Base-by-base conservation (phyloP, 2,113 vertebrate genomes). In the Clarias gariepinus region DNA sequence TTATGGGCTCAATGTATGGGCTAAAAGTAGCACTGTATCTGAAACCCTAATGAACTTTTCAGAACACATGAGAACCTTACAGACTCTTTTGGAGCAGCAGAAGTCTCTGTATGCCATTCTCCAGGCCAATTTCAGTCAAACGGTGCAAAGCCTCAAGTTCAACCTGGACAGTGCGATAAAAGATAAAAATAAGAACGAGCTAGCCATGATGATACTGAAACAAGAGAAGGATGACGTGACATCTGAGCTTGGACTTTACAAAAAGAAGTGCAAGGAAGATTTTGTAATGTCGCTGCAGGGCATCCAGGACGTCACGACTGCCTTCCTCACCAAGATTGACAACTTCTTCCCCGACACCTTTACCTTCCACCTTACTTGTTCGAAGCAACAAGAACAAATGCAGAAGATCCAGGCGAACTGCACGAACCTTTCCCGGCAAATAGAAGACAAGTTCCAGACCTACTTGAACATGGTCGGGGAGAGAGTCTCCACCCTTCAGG, bases 341-440 rank as follows among this genome's bases (percentile, higher is more conserved):
- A 93, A 71, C 87, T 81, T 94, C 91, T 94, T 95, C 71, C 91
- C 93, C 6, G 88, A 93, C 73, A 89, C 92, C 79, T 21, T 91
- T 87, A 94, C 93, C 85, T 96, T 96, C 87, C 93, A 95, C 89
- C 93, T 96, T 84, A 93, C 93, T 88, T 96, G 95, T 52, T 36
- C 84, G 0, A 94, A 92, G n/a, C 95, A 95, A 87, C 41, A 83
- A 60, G 93, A 92, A 10, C 89, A 93, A 58, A 84, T 92, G 92
- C 90, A 92, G 33, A 86, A 86, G 83, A 93, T 95, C 68, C 87
- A 88, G 1, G 89, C 41, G 88, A 93, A 91, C 88, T 92, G 95
- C 92, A 93, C 94, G 1, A 91, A 87, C 87, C 91, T 95, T 66
- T 94, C 94, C 68, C 90, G 88, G 28, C 92, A 95, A 0, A 92